Conservation (phyloP, 2,888 invertebrate species). For the Sinopyrophorus schimmeli region DNA sequence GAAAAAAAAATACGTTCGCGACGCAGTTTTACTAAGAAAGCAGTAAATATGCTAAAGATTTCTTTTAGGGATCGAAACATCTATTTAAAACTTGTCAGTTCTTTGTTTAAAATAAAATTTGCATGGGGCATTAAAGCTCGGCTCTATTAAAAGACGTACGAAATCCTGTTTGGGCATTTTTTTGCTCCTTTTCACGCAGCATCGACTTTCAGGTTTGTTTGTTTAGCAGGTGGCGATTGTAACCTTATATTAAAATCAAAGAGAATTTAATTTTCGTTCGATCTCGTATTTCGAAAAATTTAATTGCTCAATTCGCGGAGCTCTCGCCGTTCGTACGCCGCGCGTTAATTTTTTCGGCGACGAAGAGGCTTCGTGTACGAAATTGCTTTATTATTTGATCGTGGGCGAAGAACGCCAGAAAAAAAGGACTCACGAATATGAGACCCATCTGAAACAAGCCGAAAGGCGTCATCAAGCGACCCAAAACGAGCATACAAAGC, state of each 20-base stretch:
- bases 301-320: too few relatives aligned
- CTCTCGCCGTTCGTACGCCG: too few relatives aligned
- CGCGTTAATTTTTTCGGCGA: too few relatives aligned
- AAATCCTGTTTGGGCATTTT: constrained; percentile 39
- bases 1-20: too few relatives aligned
- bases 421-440: constrained; percentile 43
- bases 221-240: constrained; percentile 49
- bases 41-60: constrained; percentile 9
- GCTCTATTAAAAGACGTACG: constrained; percentile 28
- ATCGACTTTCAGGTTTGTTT: constrained; percentile 37
- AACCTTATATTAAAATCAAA: constrained; percentile 52
- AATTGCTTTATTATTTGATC: too few relatives aligned
- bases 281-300: too few relatives aligned
- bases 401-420: too few relatives aligned
- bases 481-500: constrained; percentile 49
- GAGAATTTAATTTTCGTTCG: too few relatives aligned
- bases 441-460: constrained; percentile 42
- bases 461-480: constrained; percentile 46
- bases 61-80: constrained; percentile 29
- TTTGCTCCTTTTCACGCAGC: constrained; percentile 31
- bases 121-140: constrained; percentile 21
- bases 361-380: too few relatives aligned
- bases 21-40: too few relatives aligned
- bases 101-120: constrained; percentile 37
- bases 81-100: constrained; percentile 33